Percentiles rank a stretch among this genome's conserved stretches.
These are phyloP conservation scores for Aegotheles bennettii DNA, from an alignment of 2,113 vertebrate species.

Conservation along the genomic window DNA sequence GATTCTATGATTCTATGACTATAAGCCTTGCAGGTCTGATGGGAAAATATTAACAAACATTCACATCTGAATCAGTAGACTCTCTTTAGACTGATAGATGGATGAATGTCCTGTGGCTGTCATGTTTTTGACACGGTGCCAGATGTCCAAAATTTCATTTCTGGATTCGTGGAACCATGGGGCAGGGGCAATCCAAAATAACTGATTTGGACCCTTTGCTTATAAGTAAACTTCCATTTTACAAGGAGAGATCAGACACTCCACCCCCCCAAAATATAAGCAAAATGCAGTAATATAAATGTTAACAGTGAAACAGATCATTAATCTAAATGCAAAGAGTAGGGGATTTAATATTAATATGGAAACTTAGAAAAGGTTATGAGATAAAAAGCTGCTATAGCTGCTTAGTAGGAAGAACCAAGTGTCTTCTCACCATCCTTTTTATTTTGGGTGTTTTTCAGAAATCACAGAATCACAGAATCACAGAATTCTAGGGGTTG, in stretches of 20 bases:
- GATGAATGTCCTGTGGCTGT: neutral
- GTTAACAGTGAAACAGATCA: neutral
- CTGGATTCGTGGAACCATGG: neutral
- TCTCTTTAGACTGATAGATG: neutral
- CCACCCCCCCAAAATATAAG: neutral
- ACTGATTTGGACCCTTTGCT: neutral
- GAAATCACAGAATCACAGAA: no score
- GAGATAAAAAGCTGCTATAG: neutral
- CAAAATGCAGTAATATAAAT: neutral
- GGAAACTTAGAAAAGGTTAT: neutral
- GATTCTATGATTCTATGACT: no score
- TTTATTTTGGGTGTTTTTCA: slow-evolving; percentile 15
- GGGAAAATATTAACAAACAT: neutral
- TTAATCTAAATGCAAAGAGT: neutral
- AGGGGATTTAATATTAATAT: neutral
- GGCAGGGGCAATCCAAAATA: neutral
- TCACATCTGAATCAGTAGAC: neutral
- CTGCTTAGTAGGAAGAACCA: slow-evolving; percentile 1
- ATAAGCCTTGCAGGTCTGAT: neutral
- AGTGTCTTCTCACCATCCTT: neutral
- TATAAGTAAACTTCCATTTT: neutral
- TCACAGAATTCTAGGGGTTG: no score
- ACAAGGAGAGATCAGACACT: neutral
- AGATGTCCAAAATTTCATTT: neutral
- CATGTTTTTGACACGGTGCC: neutral